Percentiles rank a stretch among this genome's conserved stretches.
phyloP scores from a whole-genome alignment of 1,140 invertebrate species.

The Brachionus koreanus region DNA sequence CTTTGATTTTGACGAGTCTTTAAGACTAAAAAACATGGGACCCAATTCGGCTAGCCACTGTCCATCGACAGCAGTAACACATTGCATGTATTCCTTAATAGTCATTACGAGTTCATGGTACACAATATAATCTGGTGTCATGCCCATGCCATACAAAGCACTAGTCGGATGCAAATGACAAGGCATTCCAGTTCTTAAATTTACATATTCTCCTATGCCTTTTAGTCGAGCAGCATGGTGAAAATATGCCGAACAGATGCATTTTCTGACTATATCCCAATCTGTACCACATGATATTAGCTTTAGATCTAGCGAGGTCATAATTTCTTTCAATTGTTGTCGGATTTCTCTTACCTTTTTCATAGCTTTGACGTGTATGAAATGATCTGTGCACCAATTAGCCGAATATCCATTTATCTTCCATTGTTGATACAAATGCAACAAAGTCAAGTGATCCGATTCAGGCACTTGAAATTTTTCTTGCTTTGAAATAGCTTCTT shows the following conservation, averaged over 20 bases:
- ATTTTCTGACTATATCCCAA: conserved; percentile 95
- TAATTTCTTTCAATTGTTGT: conserved; percentile 92
- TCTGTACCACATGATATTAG: conserved; percentile 88
- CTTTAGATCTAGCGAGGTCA: conserved; percentile 89
- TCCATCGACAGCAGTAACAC: conserved; percentile 95
- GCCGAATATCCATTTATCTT: conserved; percentile 72
- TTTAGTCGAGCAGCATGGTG: conserved; percentile 72
- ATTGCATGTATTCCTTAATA: conserved; percentile 98
- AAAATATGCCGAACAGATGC: conserved; percentile 97
- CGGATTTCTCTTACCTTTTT: conserved; percentile 93
- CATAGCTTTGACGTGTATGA: conserved; percentile 96
- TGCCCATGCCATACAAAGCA: conserved; percentile 93
- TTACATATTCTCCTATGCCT: conserved; percentile 98
- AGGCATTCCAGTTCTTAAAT: conserved; percentile 95
- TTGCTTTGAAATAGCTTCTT: conserved; percentile 89
- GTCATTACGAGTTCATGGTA: conserved; percentile 97
- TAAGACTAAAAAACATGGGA: conserved; percentile 96
- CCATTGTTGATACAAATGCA: conserved; percentile 98
- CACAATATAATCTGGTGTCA: conserved; percentile 94
- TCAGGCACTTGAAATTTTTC: conserved; percentile 99
- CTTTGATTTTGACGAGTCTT: conserved; percentile 50
- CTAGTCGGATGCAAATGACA: conserved; percentile 98
- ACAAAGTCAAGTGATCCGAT: conserved; percentile 92
- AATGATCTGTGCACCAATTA: conserved; percentile 94
- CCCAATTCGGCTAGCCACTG: conserved; percentile 96